These are phyloP conservation scores for Phylloscopus trochilus DNA, from an alignment of 2,113 vertebrate genomes.

Conservation along the genomic window DNA sequence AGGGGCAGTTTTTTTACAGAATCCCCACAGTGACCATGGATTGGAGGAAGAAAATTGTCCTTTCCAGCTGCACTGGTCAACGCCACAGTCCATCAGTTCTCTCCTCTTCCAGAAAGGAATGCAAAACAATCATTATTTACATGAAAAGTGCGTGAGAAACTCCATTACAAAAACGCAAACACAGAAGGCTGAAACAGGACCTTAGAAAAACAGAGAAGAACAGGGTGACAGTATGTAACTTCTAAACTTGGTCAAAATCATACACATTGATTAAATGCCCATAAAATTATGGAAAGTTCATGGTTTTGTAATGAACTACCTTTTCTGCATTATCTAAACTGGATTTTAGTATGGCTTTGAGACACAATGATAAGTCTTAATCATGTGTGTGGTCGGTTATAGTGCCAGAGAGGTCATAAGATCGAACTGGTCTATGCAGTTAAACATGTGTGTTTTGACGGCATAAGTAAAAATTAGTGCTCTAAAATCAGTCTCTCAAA, in stretches of 20 bases:
- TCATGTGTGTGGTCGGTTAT: neutral
- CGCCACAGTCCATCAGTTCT: too few species aligned
- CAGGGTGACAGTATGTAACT: neutral
- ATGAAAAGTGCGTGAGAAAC: too few species aligned
- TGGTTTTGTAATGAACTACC: rapidly evolving
- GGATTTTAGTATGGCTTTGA: neutral
- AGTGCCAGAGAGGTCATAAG: neutral
- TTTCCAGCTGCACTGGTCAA: too few species aligned
- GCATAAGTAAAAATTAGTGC: neutral
- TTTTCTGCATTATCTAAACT: neutral
- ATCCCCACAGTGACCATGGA: too few species aligned
- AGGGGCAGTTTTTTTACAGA: too few species aligned
- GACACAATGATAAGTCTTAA: neutral
- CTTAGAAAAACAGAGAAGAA: too few species aligned
- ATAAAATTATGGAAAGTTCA: neutral
- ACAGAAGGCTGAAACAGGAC: too few species aligned
- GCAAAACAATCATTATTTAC: too few species aligned
- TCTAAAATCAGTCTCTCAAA: neutral
- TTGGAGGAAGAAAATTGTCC: too few species aligned
- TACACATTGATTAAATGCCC: rapidly evolving
- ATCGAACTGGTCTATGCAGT: neutral
- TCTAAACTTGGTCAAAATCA: neutral
- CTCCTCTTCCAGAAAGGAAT: too few species aligned
- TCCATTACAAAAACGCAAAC: too few species aligned
- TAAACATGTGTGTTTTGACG: neutral